Evolutionary conservation across 1,140 invertebrate species (phyloP).

Genomic region (Phocides pigmalion): DNA sequence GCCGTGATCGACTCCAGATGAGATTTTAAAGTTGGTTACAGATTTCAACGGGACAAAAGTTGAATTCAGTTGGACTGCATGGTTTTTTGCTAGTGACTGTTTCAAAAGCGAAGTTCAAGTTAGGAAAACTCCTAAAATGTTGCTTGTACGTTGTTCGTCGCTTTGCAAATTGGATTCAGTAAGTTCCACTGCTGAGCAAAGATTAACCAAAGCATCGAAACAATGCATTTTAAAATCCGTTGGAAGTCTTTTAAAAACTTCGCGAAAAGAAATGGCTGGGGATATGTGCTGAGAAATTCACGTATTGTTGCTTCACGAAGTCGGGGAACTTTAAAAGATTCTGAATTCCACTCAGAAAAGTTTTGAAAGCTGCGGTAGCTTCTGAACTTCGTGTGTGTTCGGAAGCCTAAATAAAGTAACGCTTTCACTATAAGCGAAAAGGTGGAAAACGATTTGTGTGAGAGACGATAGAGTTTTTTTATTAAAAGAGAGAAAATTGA

Average conservation of each 20-base stretch:
- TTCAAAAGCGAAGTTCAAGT: no score
- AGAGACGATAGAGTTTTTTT: no score
- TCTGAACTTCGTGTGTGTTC: slow-evolving; percentile 23
- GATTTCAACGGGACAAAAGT: no score
- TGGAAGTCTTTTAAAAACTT: slow-evolving; percentile 21
- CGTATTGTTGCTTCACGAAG: slow-evolving; percentile 33
- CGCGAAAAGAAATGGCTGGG: slow-evolving; percentile 28
- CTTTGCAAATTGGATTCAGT: no score
- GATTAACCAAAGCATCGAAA: slow-evolving; percentile 21
- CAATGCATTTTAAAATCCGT: slow-evolving; percentile 34
- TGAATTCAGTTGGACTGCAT: no score
- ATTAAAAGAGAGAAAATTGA: no score
- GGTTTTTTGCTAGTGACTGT: no score
- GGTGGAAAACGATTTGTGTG: background rate
- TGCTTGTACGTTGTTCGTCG: no score
- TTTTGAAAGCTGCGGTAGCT: slow-evolving; percentile 30
- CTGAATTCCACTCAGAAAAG: slow-evolving; percentile 33
- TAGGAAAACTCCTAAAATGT: no score
- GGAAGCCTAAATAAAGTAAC: slow-evolving; percentile 15
- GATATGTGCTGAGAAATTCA: slow-evolving; percentile 32
- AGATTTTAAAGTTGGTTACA: no score
- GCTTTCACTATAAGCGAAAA: slow-evolving; percentile 1
- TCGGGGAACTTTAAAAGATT: slow-evolving; percentile 33
- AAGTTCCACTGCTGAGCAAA: background rate
- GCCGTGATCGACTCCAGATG: no score